A percentile compares a stretch with the other conserved stretches of the same genome.
Conservation (phyloP, 2,888 invertebrate genomes). For the Sminthurides aquaticus region DNA sequence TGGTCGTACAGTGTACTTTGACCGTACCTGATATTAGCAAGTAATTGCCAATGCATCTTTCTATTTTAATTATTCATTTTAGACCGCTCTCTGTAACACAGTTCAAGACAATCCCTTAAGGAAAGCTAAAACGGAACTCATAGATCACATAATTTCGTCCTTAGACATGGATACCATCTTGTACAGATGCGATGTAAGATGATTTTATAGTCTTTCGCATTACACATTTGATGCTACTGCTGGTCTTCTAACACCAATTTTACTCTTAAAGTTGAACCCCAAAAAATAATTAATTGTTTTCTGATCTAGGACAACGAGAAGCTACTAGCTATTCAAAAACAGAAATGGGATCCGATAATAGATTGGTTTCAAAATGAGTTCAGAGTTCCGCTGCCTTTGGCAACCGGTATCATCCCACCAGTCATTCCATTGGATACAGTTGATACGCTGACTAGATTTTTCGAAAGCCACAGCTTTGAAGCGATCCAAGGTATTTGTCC, state of each 20-base stretch:
- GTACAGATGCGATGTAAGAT: conserved; percentile 57
- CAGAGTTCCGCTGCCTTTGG: conserved; percentile 57
- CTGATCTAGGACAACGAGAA: conserved; percentile 63
- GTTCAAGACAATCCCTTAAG: conserved; percentile 86
- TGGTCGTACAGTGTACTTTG: too few species aligned
- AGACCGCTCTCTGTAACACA: conserved; percentile 84
- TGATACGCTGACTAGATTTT: conserved; percentile 63
- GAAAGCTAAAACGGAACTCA: conserved; percentile 65
- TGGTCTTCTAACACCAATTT: too few species aligned
- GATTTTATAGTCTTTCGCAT: too few species aligned
- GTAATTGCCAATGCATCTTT: too few species aligned
- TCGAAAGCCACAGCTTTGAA: conserved; percentile 72
- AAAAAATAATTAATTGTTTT: too few species aligned
- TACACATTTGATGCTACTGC: too few species aligned
- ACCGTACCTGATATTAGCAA: too few species aligned
- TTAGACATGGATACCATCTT: conserved; percentile 74
- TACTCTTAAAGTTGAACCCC: too few species aligned
- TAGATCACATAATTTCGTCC: conserved; percentile 69
- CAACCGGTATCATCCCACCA: conserved; percentile 63
- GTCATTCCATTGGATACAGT: conserved; percentile 59
- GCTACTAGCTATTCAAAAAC: conserved; percentile 63
- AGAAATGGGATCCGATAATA: conserved; percentile 83
- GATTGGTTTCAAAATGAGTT: conserved; percentile 81
- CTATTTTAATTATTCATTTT: too few species aligned
- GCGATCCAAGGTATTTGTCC: conserved; percentile 64